Evolutionary conservation across 2,797 vertebrate genomes (phyloP), one percentile per base, ranked within the genome.

Genomic region (Tolypeutes matacus): DNA sequence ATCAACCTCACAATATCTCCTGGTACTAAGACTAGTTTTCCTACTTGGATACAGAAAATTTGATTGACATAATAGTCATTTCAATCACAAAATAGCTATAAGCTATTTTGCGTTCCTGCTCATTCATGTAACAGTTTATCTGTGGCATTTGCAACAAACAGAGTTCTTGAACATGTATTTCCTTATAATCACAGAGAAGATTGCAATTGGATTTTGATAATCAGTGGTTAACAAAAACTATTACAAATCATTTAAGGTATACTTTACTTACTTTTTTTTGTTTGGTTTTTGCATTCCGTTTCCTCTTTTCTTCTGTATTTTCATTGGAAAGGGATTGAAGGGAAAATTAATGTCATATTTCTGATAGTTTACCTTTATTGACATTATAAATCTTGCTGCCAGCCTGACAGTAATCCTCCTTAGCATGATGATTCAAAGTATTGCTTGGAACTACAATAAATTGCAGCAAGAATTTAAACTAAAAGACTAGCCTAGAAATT

Each of bases 51-150:
- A 69, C 31, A 90, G 46, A 95, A 39, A 77, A 76, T 81, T 87
- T 94, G 78, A 95, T 92, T 92, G 92, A 65, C 42, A 83, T 67
- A 64, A 39, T 1, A 95, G 73, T 92, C 62, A 88, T 86, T 86
- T 82, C 39, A 62, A 76, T 90, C 67, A 85, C 73, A 69, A 95
- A 89, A 82, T 78, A 92, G 39, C 39, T 91, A 15, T 51, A 49
- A 86, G 86, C 34, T 87, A 2, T 62, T 91, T 96, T 49, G 84
- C 69, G 31, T 84, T 83, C 51, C 39, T 88, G 12, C 39, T 83
- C 53, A 81, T 91, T 96, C 20, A 18, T 31, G 10, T 84, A 88
- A 81, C 18, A 13, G 39, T 84, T 86, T 87, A 39, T n/a, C 27
- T 51, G 18, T 77, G 62, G 65, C 65, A 86, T 82, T 94, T 76